Base-by-base conservation (phyloP, 2,797 vertebrate genomes). In the Cheracebus regulus region DNA sequence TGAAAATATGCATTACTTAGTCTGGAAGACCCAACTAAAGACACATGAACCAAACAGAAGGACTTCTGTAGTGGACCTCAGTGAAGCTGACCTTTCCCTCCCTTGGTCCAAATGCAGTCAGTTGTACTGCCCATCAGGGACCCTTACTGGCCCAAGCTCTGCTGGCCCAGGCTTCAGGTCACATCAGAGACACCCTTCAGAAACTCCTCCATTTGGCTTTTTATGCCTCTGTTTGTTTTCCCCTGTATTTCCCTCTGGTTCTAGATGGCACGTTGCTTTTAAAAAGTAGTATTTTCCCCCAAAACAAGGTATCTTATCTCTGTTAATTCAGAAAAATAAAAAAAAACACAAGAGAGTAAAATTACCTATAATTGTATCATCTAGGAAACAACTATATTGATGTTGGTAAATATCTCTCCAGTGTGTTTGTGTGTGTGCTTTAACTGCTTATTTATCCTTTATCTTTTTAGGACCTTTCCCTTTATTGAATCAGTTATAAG, bases 241-340 rank as follows among this genome's bases (percentile, higher is more conserved):
- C 10, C 26, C 30, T 36, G 2, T 39, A 44, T 87, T 90, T 90
- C 15, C 11, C 12, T 83, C 52, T 72, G 44, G 7, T 24, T 88
- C 4, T 91, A 15, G n/a, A 70, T 20, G 28, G 1, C 10, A 83
- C 55, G 48, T 78, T 78, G 30, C 5, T 76, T 85, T 67, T 61
- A n/a, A 58, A 93, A 64, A 73, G 80, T 30, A 73, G 4, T 24
- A 79, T 88, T 95, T 78, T 28, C 12, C 57, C 79, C 26, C 33
- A 80, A 93, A 92, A 95, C 20, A 57, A 55, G 28, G 28, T 24
- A 1, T 64, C 14, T 64, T 64, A 10, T 39, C 39, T 58, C 19
- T 89, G 22, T 48, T 87, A 95, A 83, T 79, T 95, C 79, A 13
- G 46, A 73, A 83, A 67, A 70, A 70, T 48, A 44, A 81, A 73